Base-by-base conservation (phyloP, 2,113 vertebrate species). In the Grammomys surdaster region DNA sequence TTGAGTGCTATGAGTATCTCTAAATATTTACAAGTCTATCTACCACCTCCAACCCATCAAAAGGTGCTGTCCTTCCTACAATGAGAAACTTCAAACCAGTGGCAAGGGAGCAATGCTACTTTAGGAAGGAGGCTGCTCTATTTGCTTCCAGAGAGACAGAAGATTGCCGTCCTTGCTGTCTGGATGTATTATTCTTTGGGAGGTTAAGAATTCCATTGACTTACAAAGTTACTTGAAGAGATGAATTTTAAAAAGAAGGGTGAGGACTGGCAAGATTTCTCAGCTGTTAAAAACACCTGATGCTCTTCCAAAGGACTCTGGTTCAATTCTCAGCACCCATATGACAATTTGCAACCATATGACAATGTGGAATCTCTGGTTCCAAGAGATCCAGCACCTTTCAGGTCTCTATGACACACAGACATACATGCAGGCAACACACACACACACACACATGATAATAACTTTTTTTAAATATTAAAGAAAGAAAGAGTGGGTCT, bases 201-300 rank as follows among this genome's bases (percentile, higher is more conserved):
- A 96, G 91, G 97, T 98, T 98, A 97, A 98, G 98, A 98, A 94
- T 98, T 98, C 97, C 97, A 98, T 98, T 97, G 97, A 96, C 98
- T 98, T 98, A 96, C 95, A 98, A 97, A 98, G 97, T 98, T 98
- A 98, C 97, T 97, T 98, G 95, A 92, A 96, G 93, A 93, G 96
- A 92, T 84, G 75, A 96, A 98, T 98, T 98, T 60, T 1, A 26
- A 26, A 10, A 96, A 11, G 93, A 98, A 97, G 95, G 82, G 16
- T 10, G 4, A 40, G 94, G 97, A 11, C 97, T 97, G 94, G 96
- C 95, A 14, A 85, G 40, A 31, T 85, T 36, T 13, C 40, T 85
- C 3, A 20, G 40, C 19, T 26, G 58, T 31, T 65, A 46, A 85
- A 16, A 85, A 20, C 26, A 65, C 19, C 43, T 20, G 16, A 31